Evolutionary conservation across 2,113 vertebrate species (phyloP).

Genomic region (Tringa solitaria): DNA sequence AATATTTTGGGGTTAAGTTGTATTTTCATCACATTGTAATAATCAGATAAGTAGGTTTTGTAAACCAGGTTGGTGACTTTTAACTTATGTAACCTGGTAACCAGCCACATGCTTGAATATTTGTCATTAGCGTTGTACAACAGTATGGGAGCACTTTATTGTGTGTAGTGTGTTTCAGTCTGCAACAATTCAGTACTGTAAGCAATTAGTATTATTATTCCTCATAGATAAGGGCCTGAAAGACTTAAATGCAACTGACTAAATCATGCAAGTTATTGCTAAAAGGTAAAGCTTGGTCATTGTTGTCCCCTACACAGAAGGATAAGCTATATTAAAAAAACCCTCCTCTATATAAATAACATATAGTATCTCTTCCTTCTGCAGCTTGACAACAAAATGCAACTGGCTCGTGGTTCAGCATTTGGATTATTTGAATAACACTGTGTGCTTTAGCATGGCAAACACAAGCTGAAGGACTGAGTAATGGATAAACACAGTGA

Average conservation of each 20-base stretch:
- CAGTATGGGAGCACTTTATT: neutral
- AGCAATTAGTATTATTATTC: neutral
- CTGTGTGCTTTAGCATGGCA: neutral
- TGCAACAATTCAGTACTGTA: neutral
- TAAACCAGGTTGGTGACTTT: neutral
- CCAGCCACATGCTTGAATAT: neutral
- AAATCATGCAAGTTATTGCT: neutral
- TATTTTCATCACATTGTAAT: slow-evolving; percentile 16
- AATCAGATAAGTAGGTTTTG: slow-evolving; percentile 15
- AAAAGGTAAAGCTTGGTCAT: neutral
- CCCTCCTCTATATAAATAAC: neutral
- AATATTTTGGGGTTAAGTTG: neutral
- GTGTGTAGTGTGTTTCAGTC: neutral
- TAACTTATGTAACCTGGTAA: neutral
- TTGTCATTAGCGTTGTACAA: neutral
- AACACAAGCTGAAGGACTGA: neutral
- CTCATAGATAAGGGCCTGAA: neutral
- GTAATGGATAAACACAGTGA: neutral
- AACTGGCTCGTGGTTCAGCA: neutral
- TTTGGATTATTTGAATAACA: neutral
- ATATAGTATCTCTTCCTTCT: neutral
- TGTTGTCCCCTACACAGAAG: neutral
- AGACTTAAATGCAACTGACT: neutral
- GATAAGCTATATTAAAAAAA: neutral
- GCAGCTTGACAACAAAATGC: neutral